phyloP scores from a whole-genome alignment of 92 coral and sea anemone species.

The Palythoa heliodiscus region DNA sequence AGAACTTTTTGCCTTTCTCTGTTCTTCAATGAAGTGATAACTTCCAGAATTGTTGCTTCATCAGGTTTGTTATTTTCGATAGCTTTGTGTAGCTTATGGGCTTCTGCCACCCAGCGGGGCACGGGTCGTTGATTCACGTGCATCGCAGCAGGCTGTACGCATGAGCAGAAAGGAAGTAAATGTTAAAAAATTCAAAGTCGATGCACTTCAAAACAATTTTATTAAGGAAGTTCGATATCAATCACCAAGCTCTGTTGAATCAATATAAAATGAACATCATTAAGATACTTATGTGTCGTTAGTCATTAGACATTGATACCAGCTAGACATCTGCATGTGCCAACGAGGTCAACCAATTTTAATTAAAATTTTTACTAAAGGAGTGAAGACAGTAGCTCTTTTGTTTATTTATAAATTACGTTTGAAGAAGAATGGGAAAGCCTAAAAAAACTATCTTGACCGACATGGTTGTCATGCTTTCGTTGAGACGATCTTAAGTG shows the following conservation, averaged over 20 bases:
- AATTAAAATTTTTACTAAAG: neutral
- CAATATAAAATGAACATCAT: neutral
- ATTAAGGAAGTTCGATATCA: neutral
- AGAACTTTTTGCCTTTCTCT: slow-evolving; percentile 59
- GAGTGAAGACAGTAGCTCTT: neutral
- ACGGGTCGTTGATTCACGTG: slow-evolving; percentile 5
- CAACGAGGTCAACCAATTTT: neutral
- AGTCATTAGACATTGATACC: neutral
- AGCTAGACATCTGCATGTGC: neutral
- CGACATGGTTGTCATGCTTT: neutral
- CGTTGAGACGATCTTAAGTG: neutral
- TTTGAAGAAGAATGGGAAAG: neutral
- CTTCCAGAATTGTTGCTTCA: slow-evolving; percentile 56
- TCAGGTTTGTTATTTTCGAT: slow-evolving; percentile 52
- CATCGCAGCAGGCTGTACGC: neutral
- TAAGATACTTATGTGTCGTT: too few relatives aligned
- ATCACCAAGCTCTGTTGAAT: neutral
- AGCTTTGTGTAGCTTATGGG: slow-evolving; percentile 57
- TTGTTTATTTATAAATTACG: neutral
- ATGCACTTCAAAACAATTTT: neutral
- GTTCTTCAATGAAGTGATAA: slow-evolving; percentile 60
- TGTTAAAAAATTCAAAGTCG: neutral
- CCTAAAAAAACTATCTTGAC: neutral
- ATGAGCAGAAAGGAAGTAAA: neutral
- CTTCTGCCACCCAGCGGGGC: slow-evolving; percentile 71